Evolutionary conservation across 2,797 vertebrate species (phyloP).

Genomic region (Pseudochaenichthys georgianus): DNA sequence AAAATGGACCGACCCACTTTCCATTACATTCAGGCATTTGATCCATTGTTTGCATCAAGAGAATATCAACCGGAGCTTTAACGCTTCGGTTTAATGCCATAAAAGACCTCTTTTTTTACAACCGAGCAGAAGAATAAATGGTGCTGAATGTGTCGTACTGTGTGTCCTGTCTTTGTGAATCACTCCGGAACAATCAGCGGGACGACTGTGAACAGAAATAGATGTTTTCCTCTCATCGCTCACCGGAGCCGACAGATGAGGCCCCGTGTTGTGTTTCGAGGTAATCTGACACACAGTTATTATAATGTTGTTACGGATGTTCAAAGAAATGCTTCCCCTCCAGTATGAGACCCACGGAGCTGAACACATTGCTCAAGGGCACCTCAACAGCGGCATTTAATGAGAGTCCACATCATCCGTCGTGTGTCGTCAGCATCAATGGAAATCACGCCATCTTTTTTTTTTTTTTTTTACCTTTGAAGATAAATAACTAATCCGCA

Average conservation of each 20-base stretch:
- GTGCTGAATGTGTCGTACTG: neutral
- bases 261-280: conserved; percentile 1
- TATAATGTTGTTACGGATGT: conserved; percentile 22
- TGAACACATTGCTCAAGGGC: conserved; percentile 40
- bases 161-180: neutral
- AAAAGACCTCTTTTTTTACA: neutral
- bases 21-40: neutral
- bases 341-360: conserved; percentile 6
- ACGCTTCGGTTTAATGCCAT: neutral
- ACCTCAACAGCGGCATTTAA: conserved; percentile 46
- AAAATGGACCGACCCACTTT: no score
- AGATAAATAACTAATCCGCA: neutral
- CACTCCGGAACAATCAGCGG: neutral
- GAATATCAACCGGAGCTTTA: neutral
- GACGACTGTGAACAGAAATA: neutral
- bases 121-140: neutral
- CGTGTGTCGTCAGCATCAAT: conserved; percentile 50
- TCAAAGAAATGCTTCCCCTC: neutral
- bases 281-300: conserved; percentile 7
- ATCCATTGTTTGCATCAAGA: neutral
- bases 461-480: conserved; percentile 16
- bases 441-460: conserved; percentile 13
- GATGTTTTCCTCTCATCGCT: neutral
- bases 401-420: conserved; percentile 57
- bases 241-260: conserved; percentile 8